Evolutionary conservation across 2,888 invertebrate genomes (phyloP).

Genomic region (Blastobasis lacticolella): DNA sequence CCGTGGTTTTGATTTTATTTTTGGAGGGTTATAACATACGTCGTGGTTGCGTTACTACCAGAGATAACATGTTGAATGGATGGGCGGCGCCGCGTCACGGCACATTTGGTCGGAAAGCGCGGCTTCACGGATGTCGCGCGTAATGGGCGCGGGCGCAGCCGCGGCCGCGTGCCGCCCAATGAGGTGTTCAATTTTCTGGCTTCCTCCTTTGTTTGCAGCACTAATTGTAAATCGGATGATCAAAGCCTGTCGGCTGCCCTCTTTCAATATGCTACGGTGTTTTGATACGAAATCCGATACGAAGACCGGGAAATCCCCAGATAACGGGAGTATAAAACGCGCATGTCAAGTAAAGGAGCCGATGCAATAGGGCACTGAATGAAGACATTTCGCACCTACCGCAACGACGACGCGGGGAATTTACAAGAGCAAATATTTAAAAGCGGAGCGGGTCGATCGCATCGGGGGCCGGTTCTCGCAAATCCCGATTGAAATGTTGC

Average conservation of each 20-base stretch:
- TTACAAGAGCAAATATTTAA: conserved; percentile 10
- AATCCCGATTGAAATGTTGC: conserved; percentile 59
- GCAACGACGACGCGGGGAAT: not conserved
- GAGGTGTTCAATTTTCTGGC: conserved; percentile 41
- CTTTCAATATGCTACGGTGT: no score
- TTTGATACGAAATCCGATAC: no score
- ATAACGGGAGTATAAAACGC: no score
- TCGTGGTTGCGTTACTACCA: conserved; percentile 5
- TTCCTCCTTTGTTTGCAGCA: conserved; percentile 27
- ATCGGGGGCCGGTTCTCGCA: conserved; percentile 47
- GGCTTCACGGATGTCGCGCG: conserved; percentile 40
- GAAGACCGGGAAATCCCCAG: no score
- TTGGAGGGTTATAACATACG: not conserved
- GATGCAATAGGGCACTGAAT: no score
- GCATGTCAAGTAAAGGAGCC: no score
- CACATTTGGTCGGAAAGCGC: conserved; percentile 12
- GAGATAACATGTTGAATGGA: conserved; percentile 21
- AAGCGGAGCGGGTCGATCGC: conserved; percentile 22
- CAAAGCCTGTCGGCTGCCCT: conserved; percentile 14
- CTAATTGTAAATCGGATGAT: conserved; percentile 26
- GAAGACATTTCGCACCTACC: no score
- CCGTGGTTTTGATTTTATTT: conserved; percentile 19
- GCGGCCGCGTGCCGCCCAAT: conserved; percentile 47
- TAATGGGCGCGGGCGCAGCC: conserved; percentile 42
- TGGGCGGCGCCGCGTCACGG: conserved; percentile 27